Conservation (phyloP, 2,113 vertebrate species). For the Salvelinus sp. region DNA sequence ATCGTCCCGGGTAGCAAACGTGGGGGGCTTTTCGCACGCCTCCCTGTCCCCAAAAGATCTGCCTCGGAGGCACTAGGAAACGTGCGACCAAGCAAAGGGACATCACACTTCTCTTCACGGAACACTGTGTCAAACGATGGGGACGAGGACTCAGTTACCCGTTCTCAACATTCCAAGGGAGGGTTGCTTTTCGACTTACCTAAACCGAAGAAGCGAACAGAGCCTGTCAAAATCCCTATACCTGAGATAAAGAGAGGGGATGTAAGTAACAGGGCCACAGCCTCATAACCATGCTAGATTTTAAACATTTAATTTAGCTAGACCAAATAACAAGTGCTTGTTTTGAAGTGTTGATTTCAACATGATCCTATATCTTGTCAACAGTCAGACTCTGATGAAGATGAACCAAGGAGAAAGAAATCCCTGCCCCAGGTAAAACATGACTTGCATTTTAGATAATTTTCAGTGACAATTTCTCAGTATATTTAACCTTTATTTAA, state of each 20-base stretch:
- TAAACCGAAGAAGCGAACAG: constrained; percentile 84
- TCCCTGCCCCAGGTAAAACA: constrained; percentile 75
- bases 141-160: neutral
- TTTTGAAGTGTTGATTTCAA: neutral
- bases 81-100: constrained; percentile 30
- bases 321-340: neutral
- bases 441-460: neutral
- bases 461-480: neutral
- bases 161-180: constrained; percentile 31
- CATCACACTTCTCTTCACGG: constrained; percentile 5
- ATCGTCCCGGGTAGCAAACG: constrained; percentile 33
- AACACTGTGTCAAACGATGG: constrained; percentile 31
- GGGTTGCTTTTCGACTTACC: constrained; percentile 64
- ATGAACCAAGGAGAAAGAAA: constrained; percentile 87
- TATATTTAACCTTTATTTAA: too few relatives aligned
- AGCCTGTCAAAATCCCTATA: constrained; percentile 85
- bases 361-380: constrained; percentile 7
- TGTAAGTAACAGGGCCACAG: constrained; percentile 74
- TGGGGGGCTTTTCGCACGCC: constrained; percentile 72
- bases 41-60: constrained; percentile 75
- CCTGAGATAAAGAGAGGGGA: constrained; percentile 80
- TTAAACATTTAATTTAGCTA: neutral
- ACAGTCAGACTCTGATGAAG: constrained; percentile 90
- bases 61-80: constrained; percentile 15
- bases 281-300: too few relatives aligned